phyloP scores from a whole-genome alignment of 2,888 invertebrate genomes.

The Zygothrica quintamaculata region DNA sequence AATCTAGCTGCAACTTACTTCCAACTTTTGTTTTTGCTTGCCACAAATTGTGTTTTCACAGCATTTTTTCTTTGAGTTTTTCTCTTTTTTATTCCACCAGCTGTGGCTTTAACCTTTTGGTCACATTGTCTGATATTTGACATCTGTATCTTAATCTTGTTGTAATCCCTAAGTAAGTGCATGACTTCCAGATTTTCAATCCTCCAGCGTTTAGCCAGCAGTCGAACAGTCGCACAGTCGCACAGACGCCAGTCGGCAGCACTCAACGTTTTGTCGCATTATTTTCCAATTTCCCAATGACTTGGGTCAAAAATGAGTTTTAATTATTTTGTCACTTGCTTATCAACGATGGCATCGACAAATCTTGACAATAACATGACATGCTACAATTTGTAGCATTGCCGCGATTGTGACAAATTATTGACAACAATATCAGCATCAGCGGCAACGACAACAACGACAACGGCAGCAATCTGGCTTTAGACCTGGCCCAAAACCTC shows the following conservation, averaged over 20 bases:
- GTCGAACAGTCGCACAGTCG: slow-evolving; percentile 35
- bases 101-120: slow-evolving; percentile 13
- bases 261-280: slow-evolving; percentile 61
- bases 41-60: too few species aligned
- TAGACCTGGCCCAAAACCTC: slow-evolving; percentile 34
- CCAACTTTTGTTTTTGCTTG: too few species aligned
- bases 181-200: slow-evolving; percentile 59
- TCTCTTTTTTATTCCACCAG: too few species aligned
- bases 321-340: slow-evolving; percentile 80
- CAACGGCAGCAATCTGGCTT: too few species aligned
- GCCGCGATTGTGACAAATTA: slow-evolving; percentile 83
- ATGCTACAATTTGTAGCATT: slow-evolving; percentile 79
- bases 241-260: too few species aligned
- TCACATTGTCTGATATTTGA: slow-evolving; percentile 5
- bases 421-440: slow-evolving; percentile 75
- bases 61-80: too few species aligned
- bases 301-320: slow-evolving; percentile 58
- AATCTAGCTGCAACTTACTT: too few species aligned
- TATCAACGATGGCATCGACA: slow-evolving; percentile 67
- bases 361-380: slow-evolving; percentile 82
- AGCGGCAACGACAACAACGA: slow-evolving; percentile 34
- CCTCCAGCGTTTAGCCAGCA: slow-evolving; percentile 15
- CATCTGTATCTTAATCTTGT: slow-evolving; percentile 44
- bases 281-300: slow-evolving; percentile 26
- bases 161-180: slow-evolving; percentile 56